Evolutionary conservation across 1,140 invertebrate species (phyloP).

Genomic region (Theocolax elegans): DNA sequence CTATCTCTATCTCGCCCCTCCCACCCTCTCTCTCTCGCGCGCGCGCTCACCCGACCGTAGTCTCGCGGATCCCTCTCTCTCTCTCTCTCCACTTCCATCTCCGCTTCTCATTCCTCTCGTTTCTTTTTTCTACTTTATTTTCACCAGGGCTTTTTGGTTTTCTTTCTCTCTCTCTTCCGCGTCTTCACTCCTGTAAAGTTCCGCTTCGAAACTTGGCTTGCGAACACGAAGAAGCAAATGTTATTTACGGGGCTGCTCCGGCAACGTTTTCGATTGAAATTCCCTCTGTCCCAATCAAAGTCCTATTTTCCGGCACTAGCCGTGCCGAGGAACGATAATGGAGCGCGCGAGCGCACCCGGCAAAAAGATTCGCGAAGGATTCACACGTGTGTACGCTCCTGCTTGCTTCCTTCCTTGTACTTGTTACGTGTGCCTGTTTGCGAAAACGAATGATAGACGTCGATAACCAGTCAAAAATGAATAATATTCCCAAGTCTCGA

Average conservation of each 20-base stretch:
- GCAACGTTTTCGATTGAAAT: slow-evolving; percentile 48
- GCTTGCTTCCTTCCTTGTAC: background rate
- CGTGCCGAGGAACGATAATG: slow-evolving; percentile 43
- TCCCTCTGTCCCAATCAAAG: slow-evolving; percentile 53
- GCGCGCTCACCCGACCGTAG: background rate
- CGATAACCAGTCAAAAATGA: no score
- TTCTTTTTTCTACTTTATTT: background rate
- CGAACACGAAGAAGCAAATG: slow-evolving; percentile 42
- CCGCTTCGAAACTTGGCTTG: slow-evolving; percentile 21
- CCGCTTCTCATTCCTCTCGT: background rate
- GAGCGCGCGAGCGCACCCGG: background rate
- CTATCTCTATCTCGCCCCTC: background rate
- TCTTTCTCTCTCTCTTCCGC: background rate
- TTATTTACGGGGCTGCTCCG: slow-evolving; percentile 44
- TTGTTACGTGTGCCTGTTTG: background rate
- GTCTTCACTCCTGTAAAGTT: slow-evolving; percentile 15
- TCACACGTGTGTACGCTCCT: background rate
- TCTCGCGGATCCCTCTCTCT: background rate
- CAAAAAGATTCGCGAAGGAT: no score
- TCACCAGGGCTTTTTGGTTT: background rate
- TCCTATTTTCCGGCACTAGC: slow-evolving; percentile 49
- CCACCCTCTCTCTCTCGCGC: background rate
- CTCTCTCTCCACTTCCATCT: background rate
- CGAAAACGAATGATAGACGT: background rate
- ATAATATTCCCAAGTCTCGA: no score